Evolutionary conservation across 2,888 invertebrate species (phyloP).

Genomic region (Sisyra terminalis): DNA sequence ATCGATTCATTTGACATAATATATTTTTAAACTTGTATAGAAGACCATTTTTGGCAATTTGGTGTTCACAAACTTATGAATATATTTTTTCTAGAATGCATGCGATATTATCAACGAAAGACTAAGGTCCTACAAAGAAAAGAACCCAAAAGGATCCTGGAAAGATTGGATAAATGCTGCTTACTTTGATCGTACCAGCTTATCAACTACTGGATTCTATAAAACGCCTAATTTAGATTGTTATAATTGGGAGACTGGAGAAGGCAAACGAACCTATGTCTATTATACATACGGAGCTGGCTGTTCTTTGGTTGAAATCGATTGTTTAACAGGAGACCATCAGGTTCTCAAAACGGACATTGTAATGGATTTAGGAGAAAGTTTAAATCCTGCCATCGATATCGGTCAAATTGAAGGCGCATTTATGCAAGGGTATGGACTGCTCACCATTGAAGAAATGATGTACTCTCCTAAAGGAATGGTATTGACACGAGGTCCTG

Average conservation of each 20-base stretch:
- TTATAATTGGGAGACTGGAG: conserved; percentile 50
- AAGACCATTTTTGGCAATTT: no score
- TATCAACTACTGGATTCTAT: conserved; percentile 74
- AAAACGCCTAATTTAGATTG: conserved; percentile 52
- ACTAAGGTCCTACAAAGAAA: conserved; percentile 54
- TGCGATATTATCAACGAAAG: conserved; percentile 58
- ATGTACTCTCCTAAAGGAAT: conserved; percentile 72
- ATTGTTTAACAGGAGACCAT: conserved; percentile 89
- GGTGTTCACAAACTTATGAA: no score
- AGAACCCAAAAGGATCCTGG: conserved; percentile 67
- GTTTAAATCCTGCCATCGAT: conserved; percentile 91
- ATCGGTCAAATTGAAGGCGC: conserved; percentile 94
- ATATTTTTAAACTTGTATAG: no score
- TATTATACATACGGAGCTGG: conserved; percentile 82
- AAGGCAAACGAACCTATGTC: conserved; percentile 50
- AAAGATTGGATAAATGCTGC: conserved; percentile 67
- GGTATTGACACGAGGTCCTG: conserved; percentile 75
- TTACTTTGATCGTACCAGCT: conserved; percentile 56
- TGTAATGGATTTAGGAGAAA: conserved; percentile 92
- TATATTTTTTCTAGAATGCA: conserved; percentile 40
- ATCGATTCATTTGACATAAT: no score
- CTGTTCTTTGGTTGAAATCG: conserved; percentile 80
- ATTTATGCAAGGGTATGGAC: conserved; percentile 86
- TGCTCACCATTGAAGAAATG: conserved; percentile 81
- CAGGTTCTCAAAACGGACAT: conserved; percentile 78